Conservation (phyloP, 1,140 invertebrate genomes). For the Glossosoma conforme region DNA sequence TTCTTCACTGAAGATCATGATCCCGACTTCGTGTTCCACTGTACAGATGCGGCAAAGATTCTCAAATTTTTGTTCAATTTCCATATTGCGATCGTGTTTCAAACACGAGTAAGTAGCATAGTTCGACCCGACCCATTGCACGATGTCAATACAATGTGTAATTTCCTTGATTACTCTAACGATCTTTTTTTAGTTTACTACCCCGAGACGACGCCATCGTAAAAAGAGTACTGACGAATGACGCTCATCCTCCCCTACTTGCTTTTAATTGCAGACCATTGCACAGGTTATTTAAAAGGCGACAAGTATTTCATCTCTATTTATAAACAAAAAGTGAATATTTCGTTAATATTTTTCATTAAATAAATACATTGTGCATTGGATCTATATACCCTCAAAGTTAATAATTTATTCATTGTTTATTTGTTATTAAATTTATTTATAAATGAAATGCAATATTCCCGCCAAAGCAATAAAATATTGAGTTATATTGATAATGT, state of each 20-base stretch:
- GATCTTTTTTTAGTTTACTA: constrained; percentile 26
- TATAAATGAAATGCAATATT: neutral
- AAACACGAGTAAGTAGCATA: constrained; percentile 4
- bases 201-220: constrained; percentile 15
- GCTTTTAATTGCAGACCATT: too few species aligned
- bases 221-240: constrained; percentile 18
- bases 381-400: constrained; percentile 18
- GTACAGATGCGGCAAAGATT: constrained; percentile 45
- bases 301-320: neutral
- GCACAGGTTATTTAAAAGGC: neutral
- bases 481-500: too few species aligned
- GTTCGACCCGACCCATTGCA: constrained; percentile 19
- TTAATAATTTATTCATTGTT: neutral
- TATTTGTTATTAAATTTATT: too few species aligned
- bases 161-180: constrained; percentile 24
- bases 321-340: neutral
- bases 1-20: constrained; percentile 47
- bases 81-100: constrained; percentile 13
- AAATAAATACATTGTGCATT: neutral
- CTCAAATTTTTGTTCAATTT: constrained; percentile 35
- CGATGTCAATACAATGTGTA: constrained; percentile 2
- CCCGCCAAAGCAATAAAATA: too few species aligned
- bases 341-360: too few species aligned
- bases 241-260: constrained; percentile 3
- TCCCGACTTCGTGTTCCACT: constrained; percentile 43